Base-by-base conservation (phyloP, 2,888 invertebrate species). In the Caenorhabditis macrosperma region DNA sequence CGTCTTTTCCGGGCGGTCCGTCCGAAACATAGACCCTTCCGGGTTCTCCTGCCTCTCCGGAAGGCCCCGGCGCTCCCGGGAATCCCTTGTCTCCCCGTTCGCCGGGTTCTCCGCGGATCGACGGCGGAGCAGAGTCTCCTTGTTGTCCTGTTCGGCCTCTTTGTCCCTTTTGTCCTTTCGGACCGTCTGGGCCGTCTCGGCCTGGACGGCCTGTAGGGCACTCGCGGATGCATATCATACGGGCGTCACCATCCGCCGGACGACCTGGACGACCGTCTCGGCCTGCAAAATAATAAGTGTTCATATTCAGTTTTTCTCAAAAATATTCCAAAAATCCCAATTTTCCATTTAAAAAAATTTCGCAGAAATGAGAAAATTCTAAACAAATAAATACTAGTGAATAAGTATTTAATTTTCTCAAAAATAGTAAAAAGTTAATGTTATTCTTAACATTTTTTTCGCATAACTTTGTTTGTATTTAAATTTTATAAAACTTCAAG, bases 1-100 rank as follows among this genome's bases (percentile, higher is more conserved):
- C 84, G 22, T 82, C 82, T 57, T 82, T 81, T 6, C 84, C 84
- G 1, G 84, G 84, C 22, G 84, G 84, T 1, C 84, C 84, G 48
- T 82, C 82, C 17, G 81, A 69, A 20, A 67, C 74, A 41, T 79
- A 84, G 0, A 84, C 55, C 50, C 76, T 68, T 71, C 84, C 84
- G 7, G 78, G 76, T 28, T 82, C 84, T 20, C 84, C 84, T 6
- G 78, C 33, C 20, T 84, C 81, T 17, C 84, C 84, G 2, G 55
- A 24, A 24, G 52, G 66, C 22, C 84, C 84, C 1, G 66, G 54
- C 1, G 41, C 59, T 26, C 84, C 83, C 10, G 71, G 60, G 35
- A 82, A 82, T 1, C 84, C 84, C n/a, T 74, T 76, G 12, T 84
- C 84, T 26, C 84, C 82, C 22, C 72, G 66, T 24, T 48, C 66